Evolutionary conservation across 2,888 invertebrate genomes (phyloP), one percentile per base, ranked within the genome.

Genomic region (Cheilosia scutellata): DNA sequence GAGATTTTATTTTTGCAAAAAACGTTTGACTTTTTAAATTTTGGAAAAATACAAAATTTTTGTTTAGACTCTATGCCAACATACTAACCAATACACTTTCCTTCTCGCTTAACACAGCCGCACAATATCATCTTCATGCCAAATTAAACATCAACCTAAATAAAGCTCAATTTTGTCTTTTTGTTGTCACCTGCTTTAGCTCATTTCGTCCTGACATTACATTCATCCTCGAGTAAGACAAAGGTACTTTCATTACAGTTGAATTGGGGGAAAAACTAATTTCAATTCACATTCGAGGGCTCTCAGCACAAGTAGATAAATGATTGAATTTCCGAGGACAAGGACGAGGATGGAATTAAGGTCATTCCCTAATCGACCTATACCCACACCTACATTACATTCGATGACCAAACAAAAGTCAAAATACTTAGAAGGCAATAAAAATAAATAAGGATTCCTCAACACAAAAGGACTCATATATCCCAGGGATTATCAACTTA

Each of bases 371-470:
- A 9, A 33, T 2, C 2, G 33, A 3, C 37, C 51, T 49, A 5
- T 33, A 16, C 55, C 42, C 16, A 44, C 53, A 62, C 37, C 25
- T n/a, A 5, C 49, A 79, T 66, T 44, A 66, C 37, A 27, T 51
- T 11, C 25, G 25, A 51, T 27, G 1, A 27, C 27, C 27, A 51
- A 51, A 11, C 44, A 20, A 33, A 82, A 62, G 58, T 16, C 44
- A 53, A 20, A 40, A 47, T 63, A 44, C 75, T 51, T 57, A 63
- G 70, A 65, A 20, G 47, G 42, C 70, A 82, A 70, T 82, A 70
- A 42, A 75, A 75, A 76, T 82, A 82, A 82, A 76, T 82, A 76
- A 82, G 76, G 37, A 63, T 75, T 60, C 31, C 42, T 16, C 51
- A 33, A 63, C 51, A 75, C 62, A 68, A 70, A 20, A 16, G 63